Evolutionary conservation across 2,888 invertebrate genomes (phyloP).

Genomic region (Romanomermis culicivorax): DNA sequence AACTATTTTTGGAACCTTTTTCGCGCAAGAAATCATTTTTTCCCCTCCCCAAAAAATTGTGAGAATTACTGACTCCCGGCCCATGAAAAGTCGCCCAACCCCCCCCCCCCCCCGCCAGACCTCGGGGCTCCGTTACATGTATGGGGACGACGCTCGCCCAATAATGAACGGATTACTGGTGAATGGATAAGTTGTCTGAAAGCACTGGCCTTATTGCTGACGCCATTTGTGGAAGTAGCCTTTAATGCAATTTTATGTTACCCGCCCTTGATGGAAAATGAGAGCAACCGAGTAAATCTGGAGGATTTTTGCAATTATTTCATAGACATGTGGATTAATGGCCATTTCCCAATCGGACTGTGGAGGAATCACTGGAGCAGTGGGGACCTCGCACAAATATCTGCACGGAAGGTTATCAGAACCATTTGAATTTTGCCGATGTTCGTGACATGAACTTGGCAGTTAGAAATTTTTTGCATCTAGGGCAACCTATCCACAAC

Average conservation of each 20-base stretch:
- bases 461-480: neutral
- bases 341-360: neutral
- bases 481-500: neutral
- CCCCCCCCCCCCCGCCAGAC: too few species aligned
- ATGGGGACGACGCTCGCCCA: too few species aligned
- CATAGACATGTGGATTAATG: too few species aligned
- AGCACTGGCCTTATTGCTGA: neutral
- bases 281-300: neutral
- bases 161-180: neutral
- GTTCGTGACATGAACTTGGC: neutral
- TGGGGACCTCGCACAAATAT: neutral
- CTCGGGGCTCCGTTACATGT: too few species aligned
- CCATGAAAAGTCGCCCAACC: too few species aligned
- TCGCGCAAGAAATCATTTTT: too few species aligned
- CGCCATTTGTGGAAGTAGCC: neutral
- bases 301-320: neutral
- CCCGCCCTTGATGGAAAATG: neutral
- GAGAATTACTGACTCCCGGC: too few species aligned
- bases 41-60: too few species aligned
- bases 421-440: neutral
- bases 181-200: neutral
- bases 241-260: neutral
- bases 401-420: neutral
- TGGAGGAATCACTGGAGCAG: neutral
- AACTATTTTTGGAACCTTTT: too few species aligned